Base-by-base conservation (phyloP, 2,888 invertebrate species). In the Metallyticus violacea region DNA sequence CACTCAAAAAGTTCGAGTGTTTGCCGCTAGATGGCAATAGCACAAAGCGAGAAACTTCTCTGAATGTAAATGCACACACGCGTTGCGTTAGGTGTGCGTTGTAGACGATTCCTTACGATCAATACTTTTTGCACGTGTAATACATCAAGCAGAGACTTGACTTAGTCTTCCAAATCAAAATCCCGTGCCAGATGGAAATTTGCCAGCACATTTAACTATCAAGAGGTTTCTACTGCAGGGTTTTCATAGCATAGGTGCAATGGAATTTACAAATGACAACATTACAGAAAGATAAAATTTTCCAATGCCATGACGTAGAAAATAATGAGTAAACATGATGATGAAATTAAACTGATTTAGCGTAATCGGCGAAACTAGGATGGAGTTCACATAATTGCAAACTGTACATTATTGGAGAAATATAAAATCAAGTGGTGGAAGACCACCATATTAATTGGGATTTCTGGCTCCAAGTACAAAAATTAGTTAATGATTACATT, bases 111-210 rank as follows among this genome's bases (percentile, higher is more conserved):
- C 40, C 22, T 62, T 62, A 62, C 40, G 40, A 62, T 62, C 40
- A 62, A 62, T 62, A 62, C 40, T 62, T 62, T 62, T 62, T 62
- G 40, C 40, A 62, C 40, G 40, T 62, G 40, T 62, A 62, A 62
- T 62, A 62, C 40, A 62, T 62, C 40, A 62, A 9, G 4, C 15
- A 62, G 40, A 62, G 81, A 40, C 26, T n/a, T 40, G 40, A 81
- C 81, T 81, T 81, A 30, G 40, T n/a, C 81, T 81, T 81, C 40
- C 81, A 81, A 81, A 81, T 81, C 81, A 81, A 81, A 81, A 81
- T 40, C 30, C 9, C 25, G 81, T 40, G 81, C 81, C 81, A 81
- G 40, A 40, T 81, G 81, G 81, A 81, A 15, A 26, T n/a, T 40
- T 81, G 81, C 81, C 81, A 81, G 40, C 81, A n/a, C 81, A 81